A percentile compares a stretch with the other conserved stretches of the same genome.
Conservation (phyloP, 2,888 invertebrate genomes). For the Mimas tiliae region DNA sequence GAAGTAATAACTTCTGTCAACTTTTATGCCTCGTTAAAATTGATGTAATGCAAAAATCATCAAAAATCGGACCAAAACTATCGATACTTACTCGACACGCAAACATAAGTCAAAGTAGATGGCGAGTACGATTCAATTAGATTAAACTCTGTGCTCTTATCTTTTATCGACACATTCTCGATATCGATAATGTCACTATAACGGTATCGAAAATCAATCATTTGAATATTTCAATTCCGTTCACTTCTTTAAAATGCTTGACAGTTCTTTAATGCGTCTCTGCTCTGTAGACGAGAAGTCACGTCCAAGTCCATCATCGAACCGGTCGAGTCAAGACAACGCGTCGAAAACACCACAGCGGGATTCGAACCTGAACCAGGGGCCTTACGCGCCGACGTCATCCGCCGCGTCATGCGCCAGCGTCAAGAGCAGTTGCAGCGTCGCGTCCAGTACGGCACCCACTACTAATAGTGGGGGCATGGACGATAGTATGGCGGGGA, state of each 20-base stretch:
- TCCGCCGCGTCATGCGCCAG: conserved; percentile 58
- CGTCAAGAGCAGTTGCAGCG: conserved; percentile 68
- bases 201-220: too few species aligned
- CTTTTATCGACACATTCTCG: too few species aligned
- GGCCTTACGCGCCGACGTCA: conserved; percentile 74
- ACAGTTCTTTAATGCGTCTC: background rate
- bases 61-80: too few species aligned
- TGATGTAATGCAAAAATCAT: too few species aligned
- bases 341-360: conserved; percentile 78
- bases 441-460: conserved; percentile 57
- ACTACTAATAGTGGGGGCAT: conserved; percentile 49
- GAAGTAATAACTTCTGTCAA: too few species aligned
- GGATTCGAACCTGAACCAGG: conserved; percentile 63
- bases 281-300: conserved; percentile 74
- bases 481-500: conserved; percentile 68
- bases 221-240: too few species aligned
- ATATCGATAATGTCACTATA: too few species aligned
- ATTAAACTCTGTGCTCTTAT: too few species aligned
- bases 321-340: conserved; percentile 75
- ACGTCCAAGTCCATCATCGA: conserved; percentile 79
- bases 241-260: background rate
- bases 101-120: too few species aligned
- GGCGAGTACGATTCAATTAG: too few species aligned
- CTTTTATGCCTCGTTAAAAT: too few species aligned
- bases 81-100: too few species aligned